Percentiles rank a stretch among this genome's conserved stretches.
Conservation (phyloP, 2,113 vertebrate genomes). For the Phainopepla nitens region DNA sequence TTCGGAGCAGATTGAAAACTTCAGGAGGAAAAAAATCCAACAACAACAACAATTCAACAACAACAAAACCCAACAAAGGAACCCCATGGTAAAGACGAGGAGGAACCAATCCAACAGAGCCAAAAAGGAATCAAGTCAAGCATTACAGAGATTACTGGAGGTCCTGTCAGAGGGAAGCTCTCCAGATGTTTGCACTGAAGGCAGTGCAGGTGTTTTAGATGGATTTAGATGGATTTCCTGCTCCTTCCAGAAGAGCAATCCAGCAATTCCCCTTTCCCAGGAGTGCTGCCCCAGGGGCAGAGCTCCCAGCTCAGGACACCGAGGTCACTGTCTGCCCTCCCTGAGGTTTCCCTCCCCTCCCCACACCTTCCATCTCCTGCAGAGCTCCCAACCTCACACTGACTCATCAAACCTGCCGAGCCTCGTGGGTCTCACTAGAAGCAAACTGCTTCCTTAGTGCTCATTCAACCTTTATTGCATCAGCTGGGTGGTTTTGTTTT, state of each 20-base stretch:
- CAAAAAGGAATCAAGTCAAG: not conserved
- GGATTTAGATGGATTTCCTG: not conserved
- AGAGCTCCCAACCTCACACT: not conserved
- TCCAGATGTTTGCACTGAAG: not conserved
- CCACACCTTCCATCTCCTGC: not conserved
- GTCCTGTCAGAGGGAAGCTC: not conserved
- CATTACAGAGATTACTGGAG: not conserved
- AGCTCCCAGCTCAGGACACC: not conserved
- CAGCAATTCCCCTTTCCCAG: not conserved
- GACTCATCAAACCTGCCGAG: not conserved
- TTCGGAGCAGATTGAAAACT: not conserved
- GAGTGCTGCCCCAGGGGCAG: not conserved
- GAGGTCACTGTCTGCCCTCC: not conserved
- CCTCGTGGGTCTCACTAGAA: not conserved
- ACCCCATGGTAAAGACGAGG: not conserved
- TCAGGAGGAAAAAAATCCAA: not conserved
- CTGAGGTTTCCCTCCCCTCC: not conserved
- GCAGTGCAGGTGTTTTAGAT: not conserved
- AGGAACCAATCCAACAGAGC: not conserved
- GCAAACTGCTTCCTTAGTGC: not conserved
- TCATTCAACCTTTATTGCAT: not conserved
- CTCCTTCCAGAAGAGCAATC: not conserved
- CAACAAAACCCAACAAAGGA: not conserved
- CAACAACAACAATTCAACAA: too few species aligned
- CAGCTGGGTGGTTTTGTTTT: too few species aligned